A percentile compares a stretch with the other conserved stretches of the same genome.
These are phyloP conservation scores for Intellagama lesueurii DNA, from an alignment of 2,797 vertebrate species.

Conservation along the genomic window DNA sequence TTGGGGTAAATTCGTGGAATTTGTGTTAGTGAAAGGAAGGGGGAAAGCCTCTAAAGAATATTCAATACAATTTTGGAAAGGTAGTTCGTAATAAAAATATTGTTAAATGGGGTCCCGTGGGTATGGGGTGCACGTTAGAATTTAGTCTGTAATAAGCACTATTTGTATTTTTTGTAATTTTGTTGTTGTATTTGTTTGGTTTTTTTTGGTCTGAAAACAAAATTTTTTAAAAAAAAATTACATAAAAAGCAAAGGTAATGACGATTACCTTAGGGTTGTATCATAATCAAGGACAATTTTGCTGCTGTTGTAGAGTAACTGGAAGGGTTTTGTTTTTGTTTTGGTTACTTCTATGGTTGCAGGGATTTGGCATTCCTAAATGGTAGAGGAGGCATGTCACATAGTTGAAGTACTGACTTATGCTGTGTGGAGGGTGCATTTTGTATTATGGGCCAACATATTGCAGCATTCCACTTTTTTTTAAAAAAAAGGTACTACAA, in stretches of 20 bases:
- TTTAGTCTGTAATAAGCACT: no score
- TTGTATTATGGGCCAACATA: background rate
- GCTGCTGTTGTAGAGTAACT: background rate
- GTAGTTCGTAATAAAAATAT: no score
- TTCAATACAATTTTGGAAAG: no score
- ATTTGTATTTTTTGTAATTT: no score
- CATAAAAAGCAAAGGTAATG: background rate
- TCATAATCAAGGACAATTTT: background rate
- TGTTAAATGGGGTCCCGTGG: no score
- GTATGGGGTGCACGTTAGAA: no score
- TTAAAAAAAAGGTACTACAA: background rate
- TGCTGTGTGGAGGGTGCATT: background rate
- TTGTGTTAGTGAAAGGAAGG: no score
- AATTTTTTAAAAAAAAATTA: no score
- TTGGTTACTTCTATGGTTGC: background rate
- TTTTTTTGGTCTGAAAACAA: no score
- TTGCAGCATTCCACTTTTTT: background rate
- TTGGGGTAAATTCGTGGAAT: no score
- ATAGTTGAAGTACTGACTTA: background rate
- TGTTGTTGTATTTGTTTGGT: no score
- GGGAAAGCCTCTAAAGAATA: no score
- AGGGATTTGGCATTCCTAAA: background rate
- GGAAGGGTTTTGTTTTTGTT: background rate
- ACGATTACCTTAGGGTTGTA: background rate
- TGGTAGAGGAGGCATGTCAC: background rate